Conservation (phyloP, 2,797 vertebrate species). For the Halcyon leucocephala region DNA sequence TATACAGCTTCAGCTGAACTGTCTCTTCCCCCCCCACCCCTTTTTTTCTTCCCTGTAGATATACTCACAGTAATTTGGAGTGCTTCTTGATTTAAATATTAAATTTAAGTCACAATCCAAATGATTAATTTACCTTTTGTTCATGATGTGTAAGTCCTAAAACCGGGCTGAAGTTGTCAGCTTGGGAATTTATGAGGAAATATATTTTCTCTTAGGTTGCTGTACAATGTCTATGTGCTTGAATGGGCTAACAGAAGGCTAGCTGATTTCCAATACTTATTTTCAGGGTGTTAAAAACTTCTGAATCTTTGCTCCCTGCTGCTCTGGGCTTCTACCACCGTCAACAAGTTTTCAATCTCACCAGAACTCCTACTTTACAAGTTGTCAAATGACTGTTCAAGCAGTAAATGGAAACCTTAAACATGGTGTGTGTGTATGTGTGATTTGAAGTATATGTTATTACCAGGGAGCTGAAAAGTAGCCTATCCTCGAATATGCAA, state of each 20-base stretch:
- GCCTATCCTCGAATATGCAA: not conserved
- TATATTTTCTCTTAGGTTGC: not conserved
- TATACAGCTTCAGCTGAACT: not conserved
- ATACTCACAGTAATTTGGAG: not conserved
- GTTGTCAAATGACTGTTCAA: constrained; percentile 44
- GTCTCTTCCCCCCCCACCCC: no score
- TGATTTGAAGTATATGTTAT: not conserved
- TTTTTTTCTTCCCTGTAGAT: accelerated
- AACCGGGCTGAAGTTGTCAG: not conserved
- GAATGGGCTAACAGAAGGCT: not conserved
- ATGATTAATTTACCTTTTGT: not conserved
- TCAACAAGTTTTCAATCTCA: constrained; percentile 51
- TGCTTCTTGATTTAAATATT: not conserved
- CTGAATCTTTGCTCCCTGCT: not conserved
- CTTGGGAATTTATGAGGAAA: not conserved
- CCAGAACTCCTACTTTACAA: constrained; percentile 43
- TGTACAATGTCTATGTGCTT: not conserved
- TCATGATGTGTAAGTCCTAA: not conserved
- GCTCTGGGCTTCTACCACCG: not conserved
- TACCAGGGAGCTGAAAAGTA: not conserved
- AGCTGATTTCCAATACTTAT: not conserved
- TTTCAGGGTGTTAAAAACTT: constrained; percentile 15
- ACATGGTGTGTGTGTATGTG: accelerated
- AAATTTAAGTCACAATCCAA: not conserved
- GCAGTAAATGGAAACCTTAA: constrained; percentile 37